Evolutionary conservation across 2,888 invertebrate genomes (phyloP), one percentile per base, ranked within the genome.

Genomic region (Campoplex capitator): DNA sequence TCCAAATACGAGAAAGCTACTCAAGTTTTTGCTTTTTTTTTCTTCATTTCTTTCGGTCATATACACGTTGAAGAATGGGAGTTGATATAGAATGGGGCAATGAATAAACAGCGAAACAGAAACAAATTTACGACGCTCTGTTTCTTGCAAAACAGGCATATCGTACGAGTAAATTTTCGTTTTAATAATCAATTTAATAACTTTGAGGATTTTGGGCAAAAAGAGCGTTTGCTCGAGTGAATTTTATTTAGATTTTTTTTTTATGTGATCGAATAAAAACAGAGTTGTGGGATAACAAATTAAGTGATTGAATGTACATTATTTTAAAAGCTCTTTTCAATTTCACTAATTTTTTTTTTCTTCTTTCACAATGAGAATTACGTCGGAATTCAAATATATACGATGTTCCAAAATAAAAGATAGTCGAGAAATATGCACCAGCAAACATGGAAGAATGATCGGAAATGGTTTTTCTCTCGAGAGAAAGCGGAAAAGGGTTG

Each of bases 401-500:
- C 11, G 32, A 51, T 3, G 18, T 35, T 73, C 35, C 35, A 54
- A 56, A 77, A 70, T 35, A 76, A 71, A 16, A 18, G 45, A 18
- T 42, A 2, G n/a, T 32, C 51, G 23, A 42, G 38, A 35, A 32
- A 35, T 28, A 23, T 65, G 67, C 45, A 74, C 35, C n/a, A 42
- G 16, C 32, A 32, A 83, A 76, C 48, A 75, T 18, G 35, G 51
- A 71, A 28, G 54, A 58, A 68, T 51, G 42, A 54, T 62, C 18
- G 51, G 38, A 51, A 81, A 23, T 23, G 58, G 51, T 54, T 62
- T 54, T 62, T 62, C 62, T 18, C 58, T 45, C 4, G 62, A 80
- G 76, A 82, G 56, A 58, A 16, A 68, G 35, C 23, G 67, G 67
- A 65, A 77, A 77, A 73, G 48, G 77, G 58, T 85, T 78, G 74